Conservation (phyloP, 2,888 invertebrate species). For the Ametastegia equiseti region DNA sequence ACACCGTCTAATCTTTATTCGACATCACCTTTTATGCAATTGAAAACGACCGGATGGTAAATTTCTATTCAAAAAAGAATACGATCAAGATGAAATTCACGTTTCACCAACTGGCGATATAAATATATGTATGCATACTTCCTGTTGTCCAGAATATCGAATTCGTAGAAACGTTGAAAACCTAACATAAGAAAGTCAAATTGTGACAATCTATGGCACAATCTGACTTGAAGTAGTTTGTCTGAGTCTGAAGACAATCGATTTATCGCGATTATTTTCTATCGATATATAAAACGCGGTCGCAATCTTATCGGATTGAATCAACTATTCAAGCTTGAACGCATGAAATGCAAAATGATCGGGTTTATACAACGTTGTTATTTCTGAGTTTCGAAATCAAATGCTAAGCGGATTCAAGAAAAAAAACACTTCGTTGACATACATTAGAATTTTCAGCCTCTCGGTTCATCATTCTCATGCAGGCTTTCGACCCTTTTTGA, state of each 20-base stretch:
- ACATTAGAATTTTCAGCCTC: not conserved
- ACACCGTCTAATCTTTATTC: no score
- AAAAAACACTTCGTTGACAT: not conserved
- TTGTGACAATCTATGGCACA: not conserved
- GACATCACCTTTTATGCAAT: no score
- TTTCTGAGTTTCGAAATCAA: not conserved
- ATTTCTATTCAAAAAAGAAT: no score
- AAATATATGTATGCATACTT: not conserved
- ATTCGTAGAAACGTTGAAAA: not conserved
- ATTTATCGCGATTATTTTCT: not conserved
- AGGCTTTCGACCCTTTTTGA: conserved; percentile 2
- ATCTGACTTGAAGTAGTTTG: not conserved
- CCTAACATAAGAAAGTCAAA: not conserved
- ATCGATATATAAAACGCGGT: not conserved
- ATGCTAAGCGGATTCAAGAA: conserved; percentile 8
- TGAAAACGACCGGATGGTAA: no score
- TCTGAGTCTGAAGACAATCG: conserved; percentile 4
- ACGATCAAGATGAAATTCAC: not conserved
- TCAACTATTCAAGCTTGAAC: not conserved
- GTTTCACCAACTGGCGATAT: not conserved
- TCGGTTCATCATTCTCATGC: not conserved
- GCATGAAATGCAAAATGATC: not conserved
- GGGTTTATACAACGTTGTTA: not conserved
- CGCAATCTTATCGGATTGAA: not conserved
- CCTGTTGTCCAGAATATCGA: not conserved